Percentiles rank a stretch among this genome's conserved stretches.
Conservation (phyloP, 2,113 vertebrate genomes). For the Garra rufa region DNA sequence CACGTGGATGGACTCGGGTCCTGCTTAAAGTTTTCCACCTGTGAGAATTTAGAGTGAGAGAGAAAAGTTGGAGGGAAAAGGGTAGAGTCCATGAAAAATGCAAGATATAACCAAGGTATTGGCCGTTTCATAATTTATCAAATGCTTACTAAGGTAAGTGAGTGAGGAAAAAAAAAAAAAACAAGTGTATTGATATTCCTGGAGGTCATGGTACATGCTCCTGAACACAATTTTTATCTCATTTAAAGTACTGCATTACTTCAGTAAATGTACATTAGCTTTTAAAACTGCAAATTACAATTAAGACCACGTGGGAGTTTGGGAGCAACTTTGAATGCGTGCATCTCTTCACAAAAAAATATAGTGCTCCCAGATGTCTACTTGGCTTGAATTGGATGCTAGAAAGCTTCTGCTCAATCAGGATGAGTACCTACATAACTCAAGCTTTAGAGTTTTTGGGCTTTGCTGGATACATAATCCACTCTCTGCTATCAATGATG, state of each 20-base stretch:
- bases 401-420: not conserved
- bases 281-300: not conserved
- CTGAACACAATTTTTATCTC: not conserved
- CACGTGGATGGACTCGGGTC: slow-evolving; percentile 91
- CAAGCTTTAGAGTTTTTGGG: not conserved
- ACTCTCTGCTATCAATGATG: not conserved
- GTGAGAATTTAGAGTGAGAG: slow-evolving; percentile 22
- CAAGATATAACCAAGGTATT: slow-evolving; percentile 2
- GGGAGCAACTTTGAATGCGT: not conserved
- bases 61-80: not conserved
- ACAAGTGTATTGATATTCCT: not conserved
- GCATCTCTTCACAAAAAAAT: not conserved
- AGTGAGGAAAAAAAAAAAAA: not conserved
- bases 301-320: not conserved
- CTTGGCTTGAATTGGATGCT: slow-evolving; percentile 1
- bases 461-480: not conserved
- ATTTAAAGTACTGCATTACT: not conserved
- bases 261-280: not conserved
- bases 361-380: not conserved
- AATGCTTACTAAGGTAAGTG: not conserved
- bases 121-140: slow-evolving; percentile 28
- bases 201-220: not conserved
- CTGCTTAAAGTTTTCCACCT: slow-evolving; percentile 97
- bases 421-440: not conserved
- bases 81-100: slow-evolving; percentile 32